Evolutionary conservation across 2,797 vertebrate species (phyloP), one percentile per base, ranked within the genome.

Genomic region (Craterocephalus amniculus): DNA sequence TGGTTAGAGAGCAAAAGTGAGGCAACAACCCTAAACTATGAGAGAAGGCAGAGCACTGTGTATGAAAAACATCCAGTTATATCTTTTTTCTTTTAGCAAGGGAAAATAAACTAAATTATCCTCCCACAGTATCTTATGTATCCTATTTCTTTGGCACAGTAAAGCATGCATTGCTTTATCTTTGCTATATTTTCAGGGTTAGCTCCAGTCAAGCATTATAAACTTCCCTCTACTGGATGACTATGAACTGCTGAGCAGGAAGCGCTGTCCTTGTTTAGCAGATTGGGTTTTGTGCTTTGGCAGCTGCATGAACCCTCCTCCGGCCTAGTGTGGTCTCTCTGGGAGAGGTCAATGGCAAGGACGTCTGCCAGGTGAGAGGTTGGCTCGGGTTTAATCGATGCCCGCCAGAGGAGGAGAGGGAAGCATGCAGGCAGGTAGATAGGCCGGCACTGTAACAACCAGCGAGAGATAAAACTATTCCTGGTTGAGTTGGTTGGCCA

Each of bases 291-390:
- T 70, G 67, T 58, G 67, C 72, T 69, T 64, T 84, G 87, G 88
- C 86, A 84, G 77, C 55, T 60, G 67, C 20, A 18, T 35, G 72
- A 73, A 81, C 71, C 66, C 55, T 36, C 80, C 69, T 69, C 80
- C 51, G 67, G 79, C 58, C 64, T 59, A 70, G 32, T 36, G 51
- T 3, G 59, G 76, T 80, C 87, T 85, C 85, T 83, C 60, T 62
- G 76, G 78, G 77, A 87, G 81, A 88, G 82, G 85, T 89, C 89
- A 88, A 85, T 81, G 78, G 57, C 57, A 45, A 67, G 83, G 72
- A 77, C 2, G 67, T 63, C 54, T 80, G 87, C 88, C 90, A 93
- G 91, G 88, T 90, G 84, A 90, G 81, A 84, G 87, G 78, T 74
- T 83, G 87, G 84, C 84, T 78, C 35, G 9, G 78, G 79, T 84